These are phyloP conservation scores for Gadus macrocephalus DNA, from an alignment of 2,113 vertebrate genomes.

Conservation along the genomic window DNA sequence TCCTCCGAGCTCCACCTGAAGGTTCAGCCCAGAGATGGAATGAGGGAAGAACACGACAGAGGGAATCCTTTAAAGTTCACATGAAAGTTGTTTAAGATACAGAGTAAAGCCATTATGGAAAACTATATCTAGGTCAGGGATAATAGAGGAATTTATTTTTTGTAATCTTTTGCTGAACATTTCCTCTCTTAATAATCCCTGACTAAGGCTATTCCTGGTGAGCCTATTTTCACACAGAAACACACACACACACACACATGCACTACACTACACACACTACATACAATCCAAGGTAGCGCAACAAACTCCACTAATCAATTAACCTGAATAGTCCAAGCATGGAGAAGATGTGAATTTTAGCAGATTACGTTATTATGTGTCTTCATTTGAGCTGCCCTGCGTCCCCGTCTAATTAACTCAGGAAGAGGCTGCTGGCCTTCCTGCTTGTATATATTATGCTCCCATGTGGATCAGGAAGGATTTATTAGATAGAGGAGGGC, in stretches of 20 bases:
- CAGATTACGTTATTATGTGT: background rate
- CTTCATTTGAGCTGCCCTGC: background rate
- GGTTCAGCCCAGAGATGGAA: too few relatives aligned
- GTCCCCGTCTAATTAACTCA: conserved; percentile 41
- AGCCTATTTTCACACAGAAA: too few relatives aligned
- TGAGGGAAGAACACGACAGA: too few relatives aligned
- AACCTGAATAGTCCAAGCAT: background rate
- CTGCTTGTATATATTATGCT: conserved; percentile 62
- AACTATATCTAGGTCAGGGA: background rate
- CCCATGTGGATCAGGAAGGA: conserved; percentile 61
- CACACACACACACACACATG: too few relatives aligned
- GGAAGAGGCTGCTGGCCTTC: conserved; percentile 11
- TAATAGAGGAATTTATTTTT: conserved; percentile 1
- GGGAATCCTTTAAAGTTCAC: too few relatives aligned
- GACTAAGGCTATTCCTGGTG: too few relatives aligned
- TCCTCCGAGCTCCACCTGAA: too few relatives aligned
- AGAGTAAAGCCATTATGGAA: background rate
- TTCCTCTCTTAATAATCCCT: background rate
- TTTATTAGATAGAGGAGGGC: conserved; percentile 63
- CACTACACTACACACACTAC: background rate
- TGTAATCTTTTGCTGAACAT: background rate
- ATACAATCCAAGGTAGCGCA: background rate
- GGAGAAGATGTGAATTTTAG: background rate
- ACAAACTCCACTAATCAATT: background rate
- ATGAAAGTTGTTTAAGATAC: too few relatives aligned